Conservation (phyloP, 2,888 invertebrate species). For the Cotesia congregata region DNA sequence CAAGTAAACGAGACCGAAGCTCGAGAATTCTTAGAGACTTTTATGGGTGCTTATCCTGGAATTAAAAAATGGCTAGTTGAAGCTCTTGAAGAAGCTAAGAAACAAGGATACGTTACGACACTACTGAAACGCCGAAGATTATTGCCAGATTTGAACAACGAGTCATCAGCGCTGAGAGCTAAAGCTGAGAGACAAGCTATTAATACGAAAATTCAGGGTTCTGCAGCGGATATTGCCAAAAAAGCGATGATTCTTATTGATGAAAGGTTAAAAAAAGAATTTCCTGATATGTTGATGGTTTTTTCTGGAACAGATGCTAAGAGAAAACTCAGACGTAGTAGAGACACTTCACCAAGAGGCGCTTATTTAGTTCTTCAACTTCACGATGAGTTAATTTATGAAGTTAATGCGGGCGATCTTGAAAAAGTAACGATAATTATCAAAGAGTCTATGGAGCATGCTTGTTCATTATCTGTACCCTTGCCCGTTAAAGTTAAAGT, state of each 20-base stretch:
- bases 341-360: slow-evolving; percentile 56
- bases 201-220: slow-evolving; percentile 96
- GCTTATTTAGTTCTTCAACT: slow-evolving; percentile 88
- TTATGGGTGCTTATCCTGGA: slow-evolving; percentile 82
- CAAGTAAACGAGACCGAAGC: slow-evolving; percentile 86
- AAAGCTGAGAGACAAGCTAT: slow-evolving; percentile 96
- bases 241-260: slow-evolving; percentile 88
- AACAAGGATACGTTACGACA: slow-evolving; percentile 87
- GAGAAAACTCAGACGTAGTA: slow-evolving; percentile 56
- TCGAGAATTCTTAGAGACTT: slow-evolving; percentile 82
- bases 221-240: slow-evolving; percentile 96
- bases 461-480: slow-evolving; percentile 81
- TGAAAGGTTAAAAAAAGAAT: slow-evolving; percentile 71
- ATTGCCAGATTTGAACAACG: slow-evolving; percentile 81
- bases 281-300: slow-evolving; percentile 60
- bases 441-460: slow-evolving; percentile 85
- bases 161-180: slow-evolving; percentile 75
- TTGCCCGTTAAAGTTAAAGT: slow-evolving; percentile 89
- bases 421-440: slow-evolving; percentile 76
- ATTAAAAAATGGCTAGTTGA: slow-evolving; percentile 77
- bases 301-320: slow-evolving; percentile 49
- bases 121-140: slow-evolving; percentile 84
- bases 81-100: slow-evolving; percentile 77
- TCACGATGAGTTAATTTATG: slow-evolving; percentile 97
- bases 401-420: slow-evolving; percentile 78